Conservation (phyloP, 2,888 invertebrate genomes). For the Lochmaea capreae region DNA sequence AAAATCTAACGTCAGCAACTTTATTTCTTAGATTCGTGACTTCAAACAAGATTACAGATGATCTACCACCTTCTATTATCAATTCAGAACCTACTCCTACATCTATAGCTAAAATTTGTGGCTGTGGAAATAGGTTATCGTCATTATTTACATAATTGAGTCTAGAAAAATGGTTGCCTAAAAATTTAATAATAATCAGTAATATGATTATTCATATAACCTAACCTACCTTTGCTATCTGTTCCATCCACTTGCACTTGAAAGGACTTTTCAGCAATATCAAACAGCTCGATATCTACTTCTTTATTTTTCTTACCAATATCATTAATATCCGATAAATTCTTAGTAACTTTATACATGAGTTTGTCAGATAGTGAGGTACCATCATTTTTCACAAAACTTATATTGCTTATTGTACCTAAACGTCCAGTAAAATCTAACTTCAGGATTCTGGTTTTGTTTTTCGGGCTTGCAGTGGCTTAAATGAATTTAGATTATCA, state of each 20-base stretch:
- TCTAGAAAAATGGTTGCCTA: constrained; percentile 56
- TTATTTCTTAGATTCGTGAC: constrained; percentile 77
- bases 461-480: background rate
- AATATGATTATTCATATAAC: background rate
- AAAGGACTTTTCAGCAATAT: constrained; percentile 49
- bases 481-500: background rate
- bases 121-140: constrained; percentile 48
- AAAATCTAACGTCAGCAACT: constrained; percentile 70
- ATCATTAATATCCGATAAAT: constrained; percentile 6
- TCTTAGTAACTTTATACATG: constrained; percentile 39
- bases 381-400: constrained; percentile 49
- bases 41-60: constrained; percentile 73
- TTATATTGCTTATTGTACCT: constrained; percentile 49
- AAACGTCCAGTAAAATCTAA: constrained; percentile 49
- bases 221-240: constrained; percentile 54
- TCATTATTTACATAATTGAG: constrained; percentile 52
- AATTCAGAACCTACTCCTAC: constrained; percentile 67
- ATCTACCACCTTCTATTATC: constrained; percentile 60
- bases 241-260: constrained; percentile 57
- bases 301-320: constrained; percentile 41
- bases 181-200: constrained; percentile 38
- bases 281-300: constrained; percentile 50
- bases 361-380: constrained; percentile 44
- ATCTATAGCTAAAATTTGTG: constrained; percentile 61
- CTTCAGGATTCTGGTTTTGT: constrained; percentile 47